Percentiles rank a stretch among this genome's conserved stretches.
These are phyloP conservation scores for Ostrea denselamellosa DNA, from an alignment of 1,140 invertebrate species.

Conservation along the genomic window DNA sequence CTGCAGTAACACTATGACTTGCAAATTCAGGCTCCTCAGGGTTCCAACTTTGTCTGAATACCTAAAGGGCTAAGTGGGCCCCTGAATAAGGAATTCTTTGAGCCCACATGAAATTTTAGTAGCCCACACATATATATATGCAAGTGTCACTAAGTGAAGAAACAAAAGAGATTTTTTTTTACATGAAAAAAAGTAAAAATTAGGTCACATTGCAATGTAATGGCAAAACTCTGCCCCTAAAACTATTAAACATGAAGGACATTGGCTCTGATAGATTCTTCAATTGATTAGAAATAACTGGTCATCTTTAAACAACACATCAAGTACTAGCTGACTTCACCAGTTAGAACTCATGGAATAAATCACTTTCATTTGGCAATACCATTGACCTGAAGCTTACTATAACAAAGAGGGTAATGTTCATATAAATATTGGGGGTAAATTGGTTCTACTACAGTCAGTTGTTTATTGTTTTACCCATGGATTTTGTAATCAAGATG, in stretches of 20 bases:
- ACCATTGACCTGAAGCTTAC: not conserved
- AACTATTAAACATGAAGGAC: not conserved
- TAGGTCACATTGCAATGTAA: too few relatives aligned
- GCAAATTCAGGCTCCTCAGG: too few relatives aligned
- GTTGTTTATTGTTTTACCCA: slow-evolving; percentile 13
- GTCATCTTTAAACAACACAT: not conserved
- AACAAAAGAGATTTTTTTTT: too few relatives aligned
- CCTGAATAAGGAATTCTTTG: too few relatives aligned
- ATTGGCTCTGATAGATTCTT: not conserved
- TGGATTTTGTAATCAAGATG: slow-evolving; percentile 13
- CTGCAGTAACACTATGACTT: too few relatives aligned
- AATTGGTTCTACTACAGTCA: not conserved
- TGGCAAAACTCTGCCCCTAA: too few relatives aligned
- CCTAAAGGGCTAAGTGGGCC: too few relatives aligned
- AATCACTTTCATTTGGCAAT: not conserved
- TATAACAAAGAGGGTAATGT: not conserved
- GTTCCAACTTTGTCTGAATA: too few relatives aligned
- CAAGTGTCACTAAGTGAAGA: too few relatives aligned
- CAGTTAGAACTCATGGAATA: not conserved
- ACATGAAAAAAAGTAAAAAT: too few relatives aligned
- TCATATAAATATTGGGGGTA: not conserved
- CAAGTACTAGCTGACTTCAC: not conserved
- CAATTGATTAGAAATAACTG: not conserved
- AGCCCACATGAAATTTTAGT: too few relatives aligned
- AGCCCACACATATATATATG: too few relatives aligned